A percentile compares a stretch with the other conserved stretches of the same genome.
Conservation (phyloP, 2,888 invertebrate species). For the Gerris lacustris region DNA sequence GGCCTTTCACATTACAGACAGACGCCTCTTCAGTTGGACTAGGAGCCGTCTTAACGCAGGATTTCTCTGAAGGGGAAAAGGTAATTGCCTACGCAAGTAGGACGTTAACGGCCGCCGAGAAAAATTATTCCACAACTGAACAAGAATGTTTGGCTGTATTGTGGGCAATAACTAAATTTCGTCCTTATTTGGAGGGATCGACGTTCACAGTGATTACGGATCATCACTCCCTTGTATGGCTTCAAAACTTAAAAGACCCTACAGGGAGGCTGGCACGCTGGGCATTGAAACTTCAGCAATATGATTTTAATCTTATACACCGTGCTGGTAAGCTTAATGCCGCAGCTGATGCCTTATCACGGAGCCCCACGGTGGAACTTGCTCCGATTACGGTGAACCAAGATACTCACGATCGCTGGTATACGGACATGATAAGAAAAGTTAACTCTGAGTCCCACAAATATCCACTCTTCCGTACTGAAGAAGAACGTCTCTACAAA, state of each 20-base stretch:
- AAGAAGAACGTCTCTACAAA: background rate
- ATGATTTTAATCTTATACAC: background rate
- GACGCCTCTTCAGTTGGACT: slow-evolving; percentile 32
- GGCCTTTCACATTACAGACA: slow-evolving; percentile 26
- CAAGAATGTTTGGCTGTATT: slow-evolving; percentile 4
- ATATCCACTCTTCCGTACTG: background rate
- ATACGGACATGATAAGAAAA: slow-evolving; percentile 13
- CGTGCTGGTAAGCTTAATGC: slow-evolving; percentile 10
- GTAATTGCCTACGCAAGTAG: slow-evolving; percentile 15
- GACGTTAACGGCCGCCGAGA: background rate
- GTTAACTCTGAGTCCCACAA: slow-evolving; percentile 11
- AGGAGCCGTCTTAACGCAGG: slow-evolving; percentile 30
- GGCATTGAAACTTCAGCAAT: background rate
- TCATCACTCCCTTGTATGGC: slow-evolving; percentile 2
- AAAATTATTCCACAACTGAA: slow-evolving; percentile 10
- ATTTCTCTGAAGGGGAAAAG: slow-evolving; percentile 22
- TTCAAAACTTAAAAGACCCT: too few species aligned
- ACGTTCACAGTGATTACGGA: slow-evolving; percentile 13
- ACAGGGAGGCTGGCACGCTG: background rate
- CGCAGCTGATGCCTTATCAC: slow-evolving; percentile 15
- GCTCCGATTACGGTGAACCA: background rate
- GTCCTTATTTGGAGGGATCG: background rate
- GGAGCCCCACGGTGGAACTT: background rate
- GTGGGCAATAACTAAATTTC: slow-evolving; percentile 5
- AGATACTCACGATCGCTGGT: slow-evolving; percentile 21